Conservation (phyloP, 1,140 invertebrate genomes). For the Zophobas morio region DNA sequence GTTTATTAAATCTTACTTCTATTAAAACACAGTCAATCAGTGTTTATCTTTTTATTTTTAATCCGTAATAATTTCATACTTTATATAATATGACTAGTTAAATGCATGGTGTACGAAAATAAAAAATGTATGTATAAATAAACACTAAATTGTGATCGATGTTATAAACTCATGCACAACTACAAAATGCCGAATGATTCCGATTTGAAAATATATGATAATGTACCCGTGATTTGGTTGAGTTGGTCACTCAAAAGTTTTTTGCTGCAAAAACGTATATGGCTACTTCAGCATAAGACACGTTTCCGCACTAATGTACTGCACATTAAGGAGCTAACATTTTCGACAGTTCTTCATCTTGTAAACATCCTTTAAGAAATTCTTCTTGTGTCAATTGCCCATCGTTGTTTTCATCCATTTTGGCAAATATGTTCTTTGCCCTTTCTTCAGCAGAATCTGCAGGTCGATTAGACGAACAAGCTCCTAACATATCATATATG, state of each 20-base stretch:
- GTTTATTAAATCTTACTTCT: neutral
- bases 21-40: too few species aligned
- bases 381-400: conserved; percentile 98
- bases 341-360: conserved; percentile 97
- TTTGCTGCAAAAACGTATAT: conserved; percentile 10
- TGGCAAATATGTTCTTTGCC: conserved; percentile 98
- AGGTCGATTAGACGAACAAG: conserved; percentile 93
- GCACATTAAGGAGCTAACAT: conserved; percentile 91
- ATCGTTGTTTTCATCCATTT: conserved; percentile 99
- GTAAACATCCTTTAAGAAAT: conserved; percentile 98
- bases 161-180: conserved; percentile 21
- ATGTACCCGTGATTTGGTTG: conserved; percentile 43
- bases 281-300: conserved; percentile 11
- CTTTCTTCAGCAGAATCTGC: conserved; percentile 95
- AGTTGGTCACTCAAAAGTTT: conserved; percentile 39
- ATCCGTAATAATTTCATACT: conserved; percentile 34
- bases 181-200: conserved; percentile 24
- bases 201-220: conserved; percentile 33
- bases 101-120: neutral
- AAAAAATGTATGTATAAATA: neutral
- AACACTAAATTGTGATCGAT: conserved; percentile 24
- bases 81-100: neutral
- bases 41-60: neutral
- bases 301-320: conserved; percentile 11
- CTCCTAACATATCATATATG: conserved; percentile 98